A percentile compares a stretch with the other conserved stretches of the same genome.
Evolutionary conservation across 2,113 vertebrate genomes (phyloP).

Genomic region (Gymnogyps californianus): DNA sequence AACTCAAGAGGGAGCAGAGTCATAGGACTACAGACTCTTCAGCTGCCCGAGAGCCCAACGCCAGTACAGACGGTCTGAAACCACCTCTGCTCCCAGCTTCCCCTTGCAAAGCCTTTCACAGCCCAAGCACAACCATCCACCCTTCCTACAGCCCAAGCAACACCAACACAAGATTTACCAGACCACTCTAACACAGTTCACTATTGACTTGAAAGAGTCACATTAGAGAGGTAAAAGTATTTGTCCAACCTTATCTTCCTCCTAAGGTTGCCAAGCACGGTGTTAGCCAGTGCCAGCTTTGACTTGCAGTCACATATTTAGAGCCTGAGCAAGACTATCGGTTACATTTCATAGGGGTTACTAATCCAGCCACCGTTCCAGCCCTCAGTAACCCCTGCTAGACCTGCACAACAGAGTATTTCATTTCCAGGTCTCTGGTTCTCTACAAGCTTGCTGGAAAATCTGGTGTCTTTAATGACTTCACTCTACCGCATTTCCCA

Average conservation of each 20-base stretch:
- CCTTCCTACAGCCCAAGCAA: background rate
- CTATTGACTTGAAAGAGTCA: background rate
- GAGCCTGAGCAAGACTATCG: conserved; percentile 4
- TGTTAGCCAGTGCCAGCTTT: background rate
- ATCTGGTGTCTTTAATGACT: background rate
- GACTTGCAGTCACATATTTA: background rate
- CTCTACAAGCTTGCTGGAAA: background rate
- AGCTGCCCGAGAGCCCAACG: background rate
- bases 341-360: conserved; percentile 22
- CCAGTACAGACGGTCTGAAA: background rate
- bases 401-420: background rate
- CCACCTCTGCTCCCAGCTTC: background rate
- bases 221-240: background rate
- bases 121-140: background rate
- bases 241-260: background rate
- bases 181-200: background rate
- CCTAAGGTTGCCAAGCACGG: background rate
- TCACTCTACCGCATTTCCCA: background rate
- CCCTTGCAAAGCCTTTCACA: background rate
- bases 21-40: background rate
- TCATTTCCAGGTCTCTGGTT: background rate
- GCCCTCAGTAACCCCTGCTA: conserved; percentile 16
- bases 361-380: background rate
- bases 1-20: background rate
- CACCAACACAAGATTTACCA: background rate